These are phyloP conservation scores for Torymus tubicola DNA, from an alignment of 2,888 invertebrate species.

Conservation along the genomic window DNA sequence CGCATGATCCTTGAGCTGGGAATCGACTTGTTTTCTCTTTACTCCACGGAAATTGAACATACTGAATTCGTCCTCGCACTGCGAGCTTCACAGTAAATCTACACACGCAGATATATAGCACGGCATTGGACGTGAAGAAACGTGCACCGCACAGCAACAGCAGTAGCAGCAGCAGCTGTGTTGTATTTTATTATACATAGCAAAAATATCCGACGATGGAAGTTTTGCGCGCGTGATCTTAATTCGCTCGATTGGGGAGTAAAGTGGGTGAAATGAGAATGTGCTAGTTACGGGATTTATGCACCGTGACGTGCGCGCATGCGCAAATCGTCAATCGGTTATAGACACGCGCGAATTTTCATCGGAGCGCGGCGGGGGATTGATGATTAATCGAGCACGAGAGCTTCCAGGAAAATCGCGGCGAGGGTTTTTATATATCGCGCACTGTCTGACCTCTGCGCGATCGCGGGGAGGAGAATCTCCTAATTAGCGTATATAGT, in stretches of 20 bases:
- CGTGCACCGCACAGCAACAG: neutral
- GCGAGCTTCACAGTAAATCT: too few relatives aligned
- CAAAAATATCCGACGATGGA: neutral
- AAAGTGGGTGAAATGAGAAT: slow-evolving; percentile 26
- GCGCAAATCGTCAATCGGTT: too few relatives aligned
- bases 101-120: neutral
- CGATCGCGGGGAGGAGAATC: too few relatives aligned
- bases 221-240: slow-evolving; percentile 11
- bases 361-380: too few relatives aligned
- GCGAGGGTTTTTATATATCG: too few relatives aligned
- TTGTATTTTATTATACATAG: neutral
- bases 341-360: too few relatives aligned
- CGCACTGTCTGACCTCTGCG: too few relatives aligned
- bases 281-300: slow-evolving; percentile 25
- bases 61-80: slow-evolving; percentile 35
- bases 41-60: slow-evolving; percentile 25
- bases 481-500: too few relatives aligned
- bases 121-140: slow-evolving; percentile 10
- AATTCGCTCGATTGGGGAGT: slow-evolving; percentile 24
- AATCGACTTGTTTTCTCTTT: slow-evolving; percentile 20
- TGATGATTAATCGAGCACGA: too few relatives aligned
- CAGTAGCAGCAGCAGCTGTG: neutral
- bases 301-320: neutral
- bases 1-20: slow-evolving; percentile 20
- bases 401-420: too few relatives aligned